phyloP scores from a whole-genome alignment of 2,888 invertebrate species.

The Micoletzkya japonica region DNA sequence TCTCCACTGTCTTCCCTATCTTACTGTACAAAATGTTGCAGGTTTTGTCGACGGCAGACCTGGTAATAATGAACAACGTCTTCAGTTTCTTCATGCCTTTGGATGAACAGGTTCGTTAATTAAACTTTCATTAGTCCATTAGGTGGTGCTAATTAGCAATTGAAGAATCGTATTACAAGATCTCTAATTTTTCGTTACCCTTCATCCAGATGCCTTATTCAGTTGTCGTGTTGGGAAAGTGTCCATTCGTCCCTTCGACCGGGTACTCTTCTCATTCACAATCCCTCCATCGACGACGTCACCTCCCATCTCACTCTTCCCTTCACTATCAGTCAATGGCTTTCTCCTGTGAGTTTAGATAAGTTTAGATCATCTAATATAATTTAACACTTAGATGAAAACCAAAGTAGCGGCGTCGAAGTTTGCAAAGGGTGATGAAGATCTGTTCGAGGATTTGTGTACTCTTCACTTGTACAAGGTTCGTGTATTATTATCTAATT shows the following conservation, averaged over 20 bases:
- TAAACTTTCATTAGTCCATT: neutral
- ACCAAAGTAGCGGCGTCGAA: slow-evolving; percentile 36
- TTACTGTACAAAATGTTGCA: neutral
- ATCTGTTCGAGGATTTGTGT: slow-evolving; percentile 39
- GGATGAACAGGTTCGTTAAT: slow-evolving; percentile 69
- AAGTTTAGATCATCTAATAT: slow-evolving; percentile 5
- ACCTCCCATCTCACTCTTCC: slow-evolving; percentile 45
- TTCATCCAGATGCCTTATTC: neutral
- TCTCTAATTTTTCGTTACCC: neutral
- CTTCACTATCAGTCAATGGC: slow-evolving; percentile 47
- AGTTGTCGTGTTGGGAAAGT: slow-evolving; percentile 45
- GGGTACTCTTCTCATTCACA: slow-evolving; percentile 47
- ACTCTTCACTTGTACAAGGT: slow-evolving; percentile 39
- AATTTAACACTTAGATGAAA: slow-evolving; percentile 29
- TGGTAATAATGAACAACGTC: slow-evolving; percentile 74
- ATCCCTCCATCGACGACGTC: slow-evolving; percentile 45
- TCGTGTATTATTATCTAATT: neutral
- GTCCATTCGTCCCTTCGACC: slow-evolving; percentile 37
- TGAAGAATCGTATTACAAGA: neutral
- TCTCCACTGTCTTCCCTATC: neutral
- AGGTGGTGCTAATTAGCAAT: neutral
- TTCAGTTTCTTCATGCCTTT: slow-evolving; percentile 74
- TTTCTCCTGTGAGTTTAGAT: slow-evolving; percentile 41
- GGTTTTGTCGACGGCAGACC: slow-evolving; percentile 70
- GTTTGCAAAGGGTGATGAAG: slow-evolving; percentile 39